Evolutionary conservation across 1,140 invertebrate species (phyloP).

Genomic region (Semibalanus balanoides): DNA sequence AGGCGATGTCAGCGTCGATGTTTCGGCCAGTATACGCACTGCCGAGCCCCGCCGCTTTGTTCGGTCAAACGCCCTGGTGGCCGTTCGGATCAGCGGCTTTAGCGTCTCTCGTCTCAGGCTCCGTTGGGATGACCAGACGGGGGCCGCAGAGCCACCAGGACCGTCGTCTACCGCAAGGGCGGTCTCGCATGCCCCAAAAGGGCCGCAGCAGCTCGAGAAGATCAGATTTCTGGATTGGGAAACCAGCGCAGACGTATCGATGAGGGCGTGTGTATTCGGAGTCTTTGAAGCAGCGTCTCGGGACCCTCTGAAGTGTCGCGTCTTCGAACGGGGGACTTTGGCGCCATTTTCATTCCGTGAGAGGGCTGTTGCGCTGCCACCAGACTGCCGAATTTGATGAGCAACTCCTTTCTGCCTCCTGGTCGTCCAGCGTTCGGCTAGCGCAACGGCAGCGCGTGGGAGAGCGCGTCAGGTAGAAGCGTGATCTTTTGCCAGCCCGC

Average conservation of each 20-base stretch:
- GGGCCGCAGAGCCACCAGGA: neutral
- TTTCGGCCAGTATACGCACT: conserved; percentile 4
- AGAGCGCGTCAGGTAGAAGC: neutral
- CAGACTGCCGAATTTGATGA: too few relatives aligned
- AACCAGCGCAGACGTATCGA: too few relatives aligned
- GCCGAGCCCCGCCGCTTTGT: neutral
- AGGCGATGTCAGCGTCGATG: conserved; percentile 3
- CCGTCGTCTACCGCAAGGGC: neutral
- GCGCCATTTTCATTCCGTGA: too few relatives aligned
- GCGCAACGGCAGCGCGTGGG: neutral
- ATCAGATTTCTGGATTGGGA: neutral
- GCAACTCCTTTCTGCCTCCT: too few relatives aligned
- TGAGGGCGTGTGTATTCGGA: too few relatives aligned
- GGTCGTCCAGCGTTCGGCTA: too few relatives aligned
- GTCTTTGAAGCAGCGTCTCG: neutral
- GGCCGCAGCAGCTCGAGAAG: neutral
- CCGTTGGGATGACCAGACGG: neutral
- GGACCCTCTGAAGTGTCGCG: neutral
- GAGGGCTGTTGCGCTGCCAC: too few relatives aligned
- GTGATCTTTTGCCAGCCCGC: neutral
- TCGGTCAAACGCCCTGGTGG: conserved; percentile 6
- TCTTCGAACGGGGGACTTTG: too few relatives aligned
- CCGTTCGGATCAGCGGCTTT: neutral
- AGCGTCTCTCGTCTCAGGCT: neutral
- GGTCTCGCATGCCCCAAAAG: too few relatives aligned